phyloP scores from a whole-genome alignment of 2,113 vertebrate species.

The Chlamydotis undulata region DNA sequence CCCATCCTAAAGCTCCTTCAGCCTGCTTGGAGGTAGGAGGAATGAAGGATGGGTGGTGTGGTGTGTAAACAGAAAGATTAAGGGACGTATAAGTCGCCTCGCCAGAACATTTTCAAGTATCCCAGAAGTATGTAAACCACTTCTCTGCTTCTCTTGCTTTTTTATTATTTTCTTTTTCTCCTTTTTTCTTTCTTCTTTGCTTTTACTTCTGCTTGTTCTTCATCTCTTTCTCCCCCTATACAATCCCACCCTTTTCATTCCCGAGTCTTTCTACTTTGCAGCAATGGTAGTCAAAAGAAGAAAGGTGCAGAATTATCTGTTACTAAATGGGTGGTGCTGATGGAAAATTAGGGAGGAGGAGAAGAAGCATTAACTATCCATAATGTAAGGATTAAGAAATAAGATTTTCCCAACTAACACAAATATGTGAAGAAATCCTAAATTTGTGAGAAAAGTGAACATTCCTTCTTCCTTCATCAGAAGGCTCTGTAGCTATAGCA shows the following conservation, averaged over 20 bases:
- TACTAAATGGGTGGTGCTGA: conserved; percentile 66
- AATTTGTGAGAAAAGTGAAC: conserved; percentile 26
- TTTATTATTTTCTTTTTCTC: not conserved
- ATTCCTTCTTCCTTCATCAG: not conserved
- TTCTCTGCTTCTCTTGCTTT: not conserved
- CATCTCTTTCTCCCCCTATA: conserved; percentile 23
- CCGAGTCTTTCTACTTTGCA: conserved; percentile 29
- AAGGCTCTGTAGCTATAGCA: not conserved
- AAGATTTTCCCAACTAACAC: conserved; percentile 36
- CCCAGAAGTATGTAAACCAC: not conserved
- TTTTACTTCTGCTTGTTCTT: conserved; percentile 72
- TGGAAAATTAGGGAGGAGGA: conserved; percentile 66
- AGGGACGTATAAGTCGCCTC: accelerated
- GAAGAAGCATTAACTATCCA: conserved; percentile 70
- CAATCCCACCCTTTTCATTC: conserved; percentile 57
- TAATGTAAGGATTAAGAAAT: conserved; percentile 63
- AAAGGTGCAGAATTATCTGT: conserved; percentile 66
- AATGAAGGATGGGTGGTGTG: not conserved
- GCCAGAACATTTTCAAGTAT: not conserved
- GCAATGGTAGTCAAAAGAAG: conserved; percentile 69
- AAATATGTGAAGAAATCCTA: conserved; percentile 26
- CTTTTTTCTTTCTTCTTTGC: conserved; percentile 4
- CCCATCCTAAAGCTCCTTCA: not conserved
- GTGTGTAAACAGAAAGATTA: not conserved
- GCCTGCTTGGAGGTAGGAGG: not conserved